A percentile compares a stretch with the other conserved stretches of the same genome.
Conservation (phyloP, 2,113 vertebrate species). For the Pseudolaguvia tuberculata region DNA sequence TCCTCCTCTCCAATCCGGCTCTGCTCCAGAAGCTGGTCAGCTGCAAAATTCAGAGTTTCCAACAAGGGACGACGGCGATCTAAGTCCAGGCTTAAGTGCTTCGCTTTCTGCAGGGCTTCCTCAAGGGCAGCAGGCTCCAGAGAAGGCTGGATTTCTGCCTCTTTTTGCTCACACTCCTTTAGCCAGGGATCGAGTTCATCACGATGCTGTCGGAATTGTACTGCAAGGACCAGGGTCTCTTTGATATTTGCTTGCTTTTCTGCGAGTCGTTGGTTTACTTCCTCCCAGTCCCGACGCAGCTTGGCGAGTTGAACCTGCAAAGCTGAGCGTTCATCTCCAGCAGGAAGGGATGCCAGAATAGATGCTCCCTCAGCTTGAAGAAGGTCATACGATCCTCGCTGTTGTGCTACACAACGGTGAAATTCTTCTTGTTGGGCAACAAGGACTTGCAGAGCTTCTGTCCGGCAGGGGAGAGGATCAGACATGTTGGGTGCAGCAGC, state of each 20-base stretch:
- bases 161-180: slow-evolving; percentile 75
- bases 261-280: slow-evolving; percentile 72
- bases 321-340: slow-evolving; percentile 79
- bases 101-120: slow-evolving; percentile 76
- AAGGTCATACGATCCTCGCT: slow-evolving; percentile 92
- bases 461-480: slow-evolving; percentile 78
- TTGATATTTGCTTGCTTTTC: slow-evolving; percentile 76
- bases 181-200: slow-evolving; percentile 84
- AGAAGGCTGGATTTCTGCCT: slow-evolving; percentile 73
- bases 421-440: slow-evolving; percentile 84
- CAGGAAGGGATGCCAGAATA: slow-evolving; percentile 78
- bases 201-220: slow-evolving; percentile 79
- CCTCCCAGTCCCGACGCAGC: slow-evolving; percentile 86
- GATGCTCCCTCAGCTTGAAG: slow-evolving; percentile 84
- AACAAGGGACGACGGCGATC: slow-evolving; percentile 83
- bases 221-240: slow-evolving; percentile 81
- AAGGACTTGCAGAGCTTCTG: slow-evolving; percentile 76
- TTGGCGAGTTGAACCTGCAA: slow-evolving; percentile 78
- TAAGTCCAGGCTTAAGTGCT: slow-evolving; percentile 78
- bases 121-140: slow-evolving; percentile 80
- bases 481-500: slow-evolving; percentile 63
- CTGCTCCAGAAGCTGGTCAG: slow-evolving; percentile 85
- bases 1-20: slow-evolving; percentile 84
- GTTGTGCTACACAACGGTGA: slow-evolving; percentile 85
- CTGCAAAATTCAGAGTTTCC: slow-evolving; percentile 83